Base-by-base conservation (phyloP, 2,113 vertebrate genomes). In the Trogon melanurus region DNA sequence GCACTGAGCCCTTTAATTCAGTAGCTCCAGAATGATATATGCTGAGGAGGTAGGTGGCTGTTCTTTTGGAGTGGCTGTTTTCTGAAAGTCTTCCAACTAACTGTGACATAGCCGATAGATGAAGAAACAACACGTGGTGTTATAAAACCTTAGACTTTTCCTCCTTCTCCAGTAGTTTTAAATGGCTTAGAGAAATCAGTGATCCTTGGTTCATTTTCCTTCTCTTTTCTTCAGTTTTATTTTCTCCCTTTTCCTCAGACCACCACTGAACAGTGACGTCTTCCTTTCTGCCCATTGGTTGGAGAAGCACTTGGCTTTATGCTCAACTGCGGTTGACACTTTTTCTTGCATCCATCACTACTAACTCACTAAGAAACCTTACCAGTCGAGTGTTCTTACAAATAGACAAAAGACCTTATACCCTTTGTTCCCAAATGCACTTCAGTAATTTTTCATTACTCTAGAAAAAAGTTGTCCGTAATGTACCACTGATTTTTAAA, bases 401-500 rank as follows among this genome's bases (percentile, higher is more conserved):
- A 94, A 84, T 83, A 93, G 93, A 91, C 91, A 85, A 90, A 93
- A 95, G 84, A 85, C 88, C 88, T 85, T 91, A 86, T 26, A 90
- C 85, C 88, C 88, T 96, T 89, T 95, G 82, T 93, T 95, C 91
- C 87, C 89, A 94, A 95, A 91, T 88, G 92, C 74, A 95, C 92
- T 96, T 93, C 47, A 86, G 92, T 91, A 92, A 93, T 96, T 95
- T 97, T 91, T 95, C 91, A 95, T 91, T 85, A 41, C 90, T 94
- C 71, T 44, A 71, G 89, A 88, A 89, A 88, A 71, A 89, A 89
- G 73, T 62, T 64, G 82, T 67, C 71, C 1, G 17, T 91, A 93
- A 91, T 95, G 85, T 94, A 71, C 87, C 79, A 74, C 88, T 95
- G 91, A 95, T 96, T 97, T 96, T 96, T 97, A 96, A 95, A 96